Evolutionary conservation across 2,113 vertebrate genomes (phyloP).

Genomic region (Cavia aperea): DNA sequence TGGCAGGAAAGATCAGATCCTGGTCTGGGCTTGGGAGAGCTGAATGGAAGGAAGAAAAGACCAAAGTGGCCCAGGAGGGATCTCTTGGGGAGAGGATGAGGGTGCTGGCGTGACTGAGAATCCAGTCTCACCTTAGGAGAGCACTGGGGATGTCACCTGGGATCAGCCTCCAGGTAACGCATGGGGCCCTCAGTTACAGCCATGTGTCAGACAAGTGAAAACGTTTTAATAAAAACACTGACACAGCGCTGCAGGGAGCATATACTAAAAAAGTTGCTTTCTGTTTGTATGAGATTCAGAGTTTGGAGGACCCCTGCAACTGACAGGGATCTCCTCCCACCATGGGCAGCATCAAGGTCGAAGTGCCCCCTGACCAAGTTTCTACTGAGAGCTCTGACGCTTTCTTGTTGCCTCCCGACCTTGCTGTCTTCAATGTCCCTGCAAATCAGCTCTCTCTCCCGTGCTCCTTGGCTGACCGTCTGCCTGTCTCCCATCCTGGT

Average conservation of each 20-base stretch:
- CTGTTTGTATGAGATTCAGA: not conserved
- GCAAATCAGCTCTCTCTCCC: not conserved
- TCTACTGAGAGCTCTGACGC: not conserved
- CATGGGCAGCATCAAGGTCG: accelerated
- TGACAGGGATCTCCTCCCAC: not conserved
- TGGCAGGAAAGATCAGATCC: not conserved
- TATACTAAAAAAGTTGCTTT: not conserved
- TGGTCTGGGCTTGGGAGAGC: not conserved
- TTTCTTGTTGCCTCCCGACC: not conserved
- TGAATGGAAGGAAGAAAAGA: not conserved
- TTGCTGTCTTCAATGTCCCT: not conserved
- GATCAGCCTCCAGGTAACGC: not conserved
- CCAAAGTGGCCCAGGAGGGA: not conserved
- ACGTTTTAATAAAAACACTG: not conserved
- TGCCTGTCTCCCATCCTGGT: not conserved
- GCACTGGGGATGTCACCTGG: too few species aligned
- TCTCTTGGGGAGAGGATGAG: not conserved
- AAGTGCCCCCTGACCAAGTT: not conserved
- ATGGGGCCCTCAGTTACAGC: not conserved
- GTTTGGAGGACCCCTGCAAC: not conserved
- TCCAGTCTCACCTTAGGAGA: not conserved
- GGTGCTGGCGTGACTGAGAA: not conserved
- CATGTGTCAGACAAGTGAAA: not conserved
- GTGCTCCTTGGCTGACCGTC: too few species aligned
- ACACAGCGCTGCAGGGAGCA: not conserved